Evolutionary conservation across 2,113 vertebrate genomes (phyloP).

Genomic region (Macrotis lagotis): DNA sequence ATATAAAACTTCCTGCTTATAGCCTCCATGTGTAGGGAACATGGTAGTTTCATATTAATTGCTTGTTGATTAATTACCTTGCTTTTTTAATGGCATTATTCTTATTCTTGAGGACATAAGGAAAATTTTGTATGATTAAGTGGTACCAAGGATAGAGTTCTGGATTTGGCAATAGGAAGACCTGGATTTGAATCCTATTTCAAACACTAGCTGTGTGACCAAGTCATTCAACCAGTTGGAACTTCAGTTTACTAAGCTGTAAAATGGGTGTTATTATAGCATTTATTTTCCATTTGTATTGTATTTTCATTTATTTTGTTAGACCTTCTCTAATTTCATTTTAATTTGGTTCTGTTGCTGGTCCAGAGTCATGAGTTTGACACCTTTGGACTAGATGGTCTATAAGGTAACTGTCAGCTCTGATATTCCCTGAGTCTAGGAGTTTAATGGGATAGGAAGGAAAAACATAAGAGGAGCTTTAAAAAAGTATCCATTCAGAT

Average conservation of each 20-base stretch:
- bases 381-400: neutral
- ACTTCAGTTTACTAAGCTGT: neutral
- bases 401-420: neutral
- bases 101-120: neutral
- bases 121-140: neutral
- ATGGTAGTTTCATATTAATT: neutral
- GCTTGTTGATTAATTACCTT: neutral
- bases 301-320: neutral
- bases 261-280: too few species aligned
- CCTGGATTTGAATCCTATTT: neutral
- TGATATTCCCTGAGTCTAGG: neutral
- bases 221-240: neutral
- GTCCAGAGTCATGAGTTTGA: neutral
- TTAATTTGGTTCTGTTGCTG: neutral
- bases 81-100: neutral
- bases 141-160: neutral
- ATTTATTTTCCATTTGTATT: too few species aligned
- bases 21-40: neutral
- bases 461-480: too few species aligned
- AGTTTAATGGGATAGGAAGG: too few species aligned
- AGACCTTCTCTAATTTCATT: neutral
- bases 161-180: neutral
- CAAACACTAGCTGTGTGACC: too few species aligned
- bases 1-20: neutral
- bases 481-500: too few species aligned